Evolutionary conservation across 2,888 invertebrate genomes (phyloP), one percentile per base, ranked within the genome.

Genomic region (Chrysolina americana): DNA sequence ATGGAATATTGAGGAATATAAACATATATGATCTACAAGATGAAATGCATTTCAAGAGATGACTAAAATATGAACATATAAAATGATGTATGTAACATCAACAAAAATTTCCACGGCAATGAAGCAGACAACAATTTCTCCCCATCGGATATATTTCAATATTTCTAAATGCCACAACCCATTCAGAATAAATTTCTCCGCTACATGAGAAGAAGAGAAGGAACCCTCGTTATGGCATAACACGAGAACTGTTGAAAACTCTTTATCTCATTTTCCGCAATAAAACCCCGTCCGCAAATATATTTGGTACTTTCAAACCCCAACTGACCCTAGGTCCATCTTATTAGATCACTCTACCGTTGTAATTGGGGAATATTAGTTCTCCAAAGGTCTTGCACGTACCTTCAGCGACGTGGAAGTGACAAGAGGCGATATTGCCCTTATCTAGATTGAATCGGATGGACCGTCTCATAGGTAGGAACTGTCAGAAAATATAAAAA

Each of bases 301-400:
- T 53, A 53, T 53, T 21, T 53, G 53, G 19, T 21, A 21, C 53
- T 53, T 53, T 21, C 53, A 21, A 53, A 53, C 41, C 47, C 36
- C 59, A 44, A 59, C 41, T 19, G 68, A 56, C 56, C 56, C 56
- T 56, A 28, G 41, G 62, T 59, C 59, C 21, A 59, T 41, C 68
- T 68, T 59, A 41, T 36, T 23, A 53, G 68, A 13, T 59, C 41
- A 44, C 53, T 62, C 47, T 69, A 62, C 41, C 21, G 59, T 36
- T 41, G 47, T 63, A 68, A 68, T 74, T 74, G 64, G 63, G 64
- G 68, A 44, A 53, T 70, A 68, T 47, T 36, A 70, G 70, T 70
- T 65, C 59, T 41, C 74, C 48, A 21, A 71, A 64, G 71, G 53
- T 50, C 48, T 69, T 48, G 21, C 41, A 72, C 21, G 19, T 53